Base-by-base conservation (phyloP, 1,140 invertebrate genomes). In the Geopemphigus sp. region DNA sequence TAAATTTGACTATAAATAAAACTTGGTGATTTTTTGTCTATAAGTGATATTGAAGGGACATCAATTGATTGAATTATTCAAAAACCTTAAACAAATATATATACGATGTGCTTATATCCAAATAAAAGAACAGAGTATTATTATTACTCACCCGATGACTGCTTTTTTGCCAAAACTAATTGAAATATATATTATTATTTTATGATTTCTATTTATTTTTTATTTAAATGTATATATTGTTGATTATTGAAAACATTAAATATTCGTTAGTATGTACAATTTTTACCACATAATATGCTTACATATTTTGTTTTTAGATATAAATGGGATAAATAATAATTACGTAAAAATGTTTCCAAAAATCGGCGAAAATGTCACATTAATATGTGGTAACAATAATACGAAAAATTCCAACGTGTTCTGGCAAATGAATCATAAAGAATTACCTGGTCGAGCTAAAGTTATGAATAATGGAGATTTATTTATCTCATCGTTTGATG, bases 351-450 rank as follows among this genome's bases (percentile, higher is more conserved):
- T 78, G 39, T 78, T 47, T 61, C 74, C 57, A 26, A 78, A 63
- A 78, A n/a, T 78, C 24, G 74, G 74, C 45, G 74, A 78, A 63
- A 78, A 78, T 50, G 39, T 78, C 19, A 78, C 74, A 26, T 29
- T 78, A 50, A 78, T 63, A 61, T 78, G 74, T 78, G 17, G 39
- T 26, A 61, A 50, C 5, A 61, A 61, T 26, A 61, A 5, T 50
- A 61, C 45, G 5, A 78, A 78, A 63, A 39, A 63, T 19, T 45
- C 74, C 19, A 19, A 29, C 63, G 39, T 63, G 39, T 59, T 24
- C 1, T 78, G 74, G 74, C 22, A 50, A 63, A 78, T 78, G 57
- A n/a, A 78, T 29, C 74, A 78, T 54, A 63, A 63, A 61, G 74
- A 78, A 78, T 63, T 78, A 59, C 74, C 74, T 19, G 74, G 57